Evolutionary conservation across 2,797 vertebrate species (phyloP).

Genomic region (Falco peregrinus): DNA sequence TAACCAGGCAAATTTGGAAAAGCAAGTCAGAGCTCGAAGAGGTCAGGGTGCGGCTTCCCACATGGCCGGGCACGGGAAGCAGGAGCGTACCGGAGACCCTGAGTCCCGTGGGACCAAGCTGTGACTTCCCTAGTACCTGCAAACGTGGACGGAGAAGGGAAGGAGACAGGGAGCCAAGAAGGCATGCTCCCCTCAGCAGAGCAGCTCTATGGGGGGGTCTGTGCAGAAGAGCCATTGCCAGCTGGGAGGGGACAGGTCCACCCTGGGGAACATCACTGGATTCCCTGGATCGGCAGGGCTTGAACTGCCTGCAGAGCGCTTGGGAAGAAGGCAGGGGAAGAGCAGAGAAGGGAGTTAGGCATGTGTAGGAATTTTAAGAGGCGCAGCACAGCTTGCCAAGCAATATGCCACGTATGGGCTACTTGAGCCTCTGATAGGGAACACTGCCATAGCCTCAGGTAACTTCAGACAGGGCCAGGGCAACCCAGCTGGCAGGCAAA

Average conservation of each 20-base stretch:
- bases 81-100: neutral
- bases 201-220: neutral
- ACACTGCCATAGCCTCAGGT: neutral
- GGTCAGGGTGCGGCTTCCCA: conserved; percentile 70
- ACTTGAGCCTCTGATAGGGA: neutral
- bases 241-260: neutral
- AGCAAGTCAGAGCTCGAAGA: conserved; percentile 75
- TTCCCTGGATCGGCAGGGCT: neutral
- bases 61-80: neutral
- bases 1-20: conserved; percentile 56
- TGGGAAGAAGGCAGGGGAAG: neutral
- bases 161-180: neutral
- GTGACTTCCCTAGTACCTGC: neutral
- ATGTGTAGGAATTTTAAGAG: fast-evolving
- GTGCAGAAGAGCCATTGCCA: neutral
- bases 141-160: neutral
- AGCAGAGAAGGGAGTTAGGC: neutral
- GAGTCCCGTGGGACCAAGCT: neutral
- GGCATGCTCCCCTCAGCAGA: neutral
- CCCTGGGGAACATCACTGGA: neutral
- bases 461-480: neutral
- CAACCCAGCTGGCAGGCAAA: neutral
- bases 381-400: neutral
- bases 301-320: neutral
- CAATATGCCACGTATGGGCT: neutral